Conservation (phyloP, 2,113 vertebrate genomes). For the Antennarius striatus region DNA sequence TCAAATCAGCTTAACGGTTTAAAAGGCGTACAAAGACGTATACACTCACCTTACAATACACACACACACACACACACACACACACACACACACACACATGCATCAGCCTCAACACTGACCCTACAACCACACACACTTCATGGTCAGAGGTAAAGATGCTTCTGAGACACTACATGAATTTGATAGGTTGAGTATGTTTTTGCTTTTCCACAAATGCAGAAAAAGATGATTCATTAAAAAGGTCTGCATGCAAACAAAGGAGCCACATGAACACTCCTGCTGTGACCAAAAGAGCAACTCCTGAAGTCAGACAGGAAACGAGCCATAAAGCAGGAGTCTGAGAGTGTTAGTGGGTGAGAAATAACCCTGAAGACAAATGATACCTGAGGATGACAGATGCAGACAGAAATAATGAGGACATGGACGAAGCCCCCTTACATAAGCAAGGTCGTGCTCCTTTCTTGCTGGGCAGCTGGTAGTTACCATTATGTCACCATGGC, state of each 20-base stretch:
- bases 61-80: neutral
- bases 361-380: neutral
- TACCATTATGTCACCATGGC: slow-evolving; percentile 66
- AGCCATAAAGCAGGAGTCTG: slow-evolving; percentile 2
- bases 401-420: slow-evolving; percentile 10
- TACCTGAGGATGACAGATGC: too few relatives aligned
- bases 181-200: neutral
- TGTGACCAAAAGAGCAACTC: neutral
- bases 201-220: neutral
- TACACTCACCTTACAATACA: slow-evolving; percentile 9
- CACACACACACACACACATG: neutral
- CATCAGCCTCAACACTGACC: too few relatives aligned
- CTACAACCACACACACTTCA: neutral
- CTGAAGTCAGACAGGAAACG: neutral
- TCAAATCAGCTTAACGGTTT: slow-evolving; percentile 76
- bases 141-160: neutral
- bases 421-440: slow-evolving; percentile 10
- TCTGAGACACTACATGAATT: neutral
- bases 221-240: neutral
- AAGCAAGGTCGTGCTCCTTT: slow-evolving; percentile 24
- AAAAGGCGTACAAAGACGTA: slow-evolving; percentile 31
- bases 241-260: too few relatives aligned
- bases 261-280: too few relatives aligned
- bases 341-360: neutral
- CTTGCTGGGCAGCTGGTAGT: slow-evolving; percentile 55